Percentiles rank a stretch among this genome's conserved stretches.
Conservation (phyloP, 2,888 invertebrate species). For the Macaria liturata region DNA sequence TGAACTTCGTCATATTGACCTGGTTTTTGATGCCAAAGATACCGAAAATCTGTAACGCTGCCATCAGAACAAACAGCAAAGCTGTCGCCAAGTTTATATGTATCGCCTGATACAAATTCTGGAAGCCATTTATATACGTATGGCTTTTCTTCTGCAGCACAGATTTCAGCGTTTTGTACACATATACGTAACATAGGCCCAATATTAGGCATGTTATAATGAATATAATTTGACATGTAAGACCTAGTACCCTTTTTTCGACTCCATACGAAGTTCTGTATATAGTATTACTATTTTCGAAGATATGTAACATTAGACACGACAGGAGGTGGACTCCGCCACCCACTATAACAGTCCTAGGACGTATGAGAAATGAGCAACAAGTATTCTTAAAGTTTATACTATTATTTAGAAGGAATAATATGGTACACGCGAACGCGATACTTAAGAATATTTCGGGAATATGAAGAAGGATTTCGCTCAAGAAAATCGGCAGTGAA, state of each 20-base stretch:
- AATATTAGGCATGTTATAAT: conserved; percentile 92
- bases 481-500: conserved; percentile 90
- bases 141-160: conserved; percentile 90
- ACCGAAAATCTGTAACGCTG: conserved; percentile 92
- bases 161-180: conserved; percentile 90
- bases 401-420: conserved; percentile 92
- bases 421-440: conserved; percentile 93
- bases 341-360: conserved; percentile 90
- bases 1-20: conserved; percentile 85
- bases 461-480: conserved; percentile 92
- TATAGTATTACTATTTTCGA: conserved; percentile 84
- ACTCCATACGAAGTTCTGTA: conserved; percentile 70
- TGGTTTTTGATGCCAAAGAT: conserved; percentile 74
- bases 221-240: conserved; percentile 93
- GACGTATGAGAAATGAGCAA: conserved; percentile 88
- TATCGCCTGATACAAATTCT: conserved; percentile 93
- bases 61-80: conserved; percentile 91
- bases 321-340: conserved; percentile 91
- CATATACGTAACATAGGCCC: conserved; percentile 92
- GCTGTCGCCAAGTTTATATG: conserved; percentile 95
- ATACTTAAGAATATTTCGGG: conserved; percentile 94
- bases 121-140: conserved; percentile 90
- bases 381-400: conserved; percentile 88
- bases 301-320: conserved; percentile 92
- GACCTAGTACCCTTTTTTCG: conserved; percentile 85